Conservation (phyloP, 2,113 vertebrate genomes). For the Thunnus thynnus region DNA sequence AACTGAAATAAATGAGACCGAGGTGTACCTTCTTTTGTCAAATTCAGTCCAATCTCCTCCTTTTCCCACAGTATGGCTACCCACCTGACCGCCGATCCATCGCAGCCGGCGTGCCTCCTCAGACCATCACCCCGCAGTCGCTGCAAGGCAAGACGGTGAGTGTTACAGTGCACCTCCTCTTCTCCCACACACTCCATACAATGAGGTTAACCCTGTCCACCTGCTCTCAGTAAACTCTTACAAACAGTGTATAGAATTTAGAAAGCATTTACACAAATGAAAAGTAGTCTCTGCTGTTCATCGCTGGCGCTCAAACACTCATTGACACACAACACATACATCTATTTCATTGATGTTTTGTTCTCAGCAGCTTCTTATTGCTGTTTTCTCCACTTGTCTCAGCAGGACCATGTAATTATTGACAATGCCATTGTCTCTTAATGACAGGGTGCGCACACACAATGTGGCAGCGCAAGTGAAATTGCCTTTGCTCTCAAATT, state of each 20-base stretch:
- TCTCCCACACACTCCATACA: neutral
- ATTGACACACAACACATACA: neutral
- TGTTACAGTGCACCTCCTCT: neutral
- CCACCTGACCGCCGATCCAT: conserved; percentile 90
- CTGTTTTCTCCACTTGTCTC: neutral
- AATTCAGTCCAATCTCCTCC: neutral
- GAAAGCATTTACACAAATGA: neutral
- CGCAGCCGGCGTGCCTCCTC: conserved; percentile 84
- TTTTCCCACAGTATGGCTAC: conserved; percentile 85
- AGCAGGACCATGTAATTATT: conserved; percentile 17
- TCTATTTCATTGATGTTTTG: neutral
- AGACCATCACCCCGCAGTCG: conserved; percentile 89
- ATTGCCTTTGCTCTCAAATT: conserved; percentile 16
- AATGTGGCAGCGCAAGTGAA: neutral
- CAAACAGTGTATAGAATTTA: neutral
- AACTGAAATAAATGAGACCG: neutral
- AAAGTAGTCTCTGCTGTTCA: neutral
- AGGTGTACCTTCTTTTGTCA: neutral
- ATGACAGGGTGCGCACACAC: neutral
- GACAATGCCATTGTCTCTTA: conserved; percentile 15
- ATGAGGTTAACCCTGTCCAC: neutral
- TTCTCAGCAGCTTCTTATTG: neutral
- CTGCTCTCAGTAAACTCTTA: neutral
- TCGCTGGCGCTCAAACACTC: neutral
- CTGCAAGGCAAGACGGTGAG: conserved; percentile 97